Base-by-base conservation (phyloP, 1,140 invertebrate genomes). In the Anastatus disparis region DNA sequence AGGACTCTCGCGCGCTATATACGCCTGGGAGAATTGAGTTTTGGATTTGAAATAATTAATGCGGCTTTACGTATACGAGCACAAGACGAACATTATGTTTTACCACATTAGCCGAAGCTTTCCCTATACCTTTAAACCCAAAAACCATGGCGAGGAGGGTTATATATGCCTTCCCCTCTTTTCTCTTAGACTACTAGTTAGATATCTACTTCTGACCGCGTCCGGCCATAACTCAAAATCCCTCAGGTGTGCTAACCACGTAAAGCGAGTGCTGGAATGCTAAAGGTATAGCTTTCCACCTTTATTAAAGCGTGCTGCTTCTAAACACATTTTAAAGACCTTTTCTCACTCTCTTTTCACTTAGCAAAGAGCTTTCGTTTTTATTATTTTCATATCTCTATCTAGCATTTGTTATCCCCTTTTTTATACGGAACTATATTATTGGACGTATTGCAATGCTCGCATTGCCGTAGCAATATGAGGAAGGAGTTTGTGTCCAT, bases 21-120 rank as follows among this genome's bases (percentile, higher is more conserved):
- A n/a, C n/a, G n/a, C n/a, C n/a, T n/a, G n/a, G n/a, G n/a, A n/a
- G n/a, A 66, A 70, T 74, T 68, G 63, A 74, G 73, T 76, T 78
- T 74, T 66, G 70, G 73, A 70, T 69, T 74, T 71, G 73, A 76
- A 78, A 76, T 78, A 75, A 78, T 76, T 75, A 76, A 78, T 75
- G 76, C 67, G 71, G 65, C 61, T 72, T 59, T 53, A 64, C 73
- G 29, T 15, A 35, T 6, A 4, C 42, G 27, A 55, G 40, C 13
- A 12, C 68, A 71, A 74, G 72, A 73, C 72, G 72, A 73, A 75
- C 75, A 71, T 75, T 74, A 74, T 67, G 68, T 61, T 71, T 76
- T 78, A 76, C 72, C 75, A 59, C 72, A 76, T 78, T 76, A 76
- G 68, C 73, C 72, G 72, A 61, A 48, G 8, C 8, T 9, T 3